These are phyloP conservation scores for Taenioides sp. DNA, from an alignment of 2,797 vertebrate species.

Conservation along the genomic window DNA sequence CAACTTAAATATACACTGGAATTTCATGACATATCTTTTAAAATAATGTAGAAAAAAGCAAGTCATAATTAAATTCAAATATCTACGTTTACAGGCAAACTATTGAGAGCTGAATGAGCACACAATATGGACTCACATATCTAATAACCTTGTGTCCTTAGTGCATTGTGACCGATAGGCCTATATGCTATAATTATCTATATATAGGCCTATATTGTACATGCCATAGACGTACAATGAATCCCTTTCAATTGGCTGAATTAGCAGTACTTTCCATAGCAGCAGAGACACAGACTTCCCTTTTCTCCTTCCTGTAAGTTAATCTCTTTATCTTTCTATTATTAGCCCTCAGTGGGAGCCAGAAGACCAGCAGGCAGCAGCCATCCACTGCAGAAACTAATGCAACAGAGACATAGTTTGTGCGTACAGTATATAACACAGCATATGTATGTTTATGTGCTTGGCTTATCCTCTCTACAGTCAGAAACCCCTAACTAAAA, in stretches of 20 bases:
- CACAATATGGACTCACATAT: background rate
- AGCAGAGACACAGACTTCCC: conserved; percentile 15
- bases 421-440: background rate
- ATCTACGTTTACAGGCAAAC: background rate
- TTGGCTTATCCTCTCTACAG: background rate
- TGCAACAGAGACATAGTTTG: conserved; percentile 1
- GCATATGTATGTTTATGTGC: background rate
- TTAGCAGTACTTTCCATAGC: conserved; percentile 9
- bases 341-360: conserved; percentile 23
- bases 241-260: conserved; percentile 3
- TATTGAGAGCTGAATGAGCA: background rate
- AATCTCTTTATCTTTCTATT: conserved; percentile 43
- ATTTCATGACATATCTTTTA: no score
- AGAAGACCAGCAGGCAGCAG: conserved; percentile 26
- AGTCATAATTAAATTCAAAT: background rate
- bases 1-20: no score
- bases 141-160: background rate
- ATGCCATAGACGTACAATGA: background rate
- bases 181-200: background rate
- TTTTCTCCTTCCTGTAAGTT: conserved; percentile 27
- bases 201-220: background rate
- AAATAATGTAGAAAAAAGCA: background rate
- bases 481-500: no score
- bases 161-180: background rate
- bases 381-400: conserved; percentile 17